Percentiles rank a stretch among this genome's conserved stretches.
Conservation (phyloP, 2,797 vertebrate species). For the Linurgus olivaceus region DNA sequence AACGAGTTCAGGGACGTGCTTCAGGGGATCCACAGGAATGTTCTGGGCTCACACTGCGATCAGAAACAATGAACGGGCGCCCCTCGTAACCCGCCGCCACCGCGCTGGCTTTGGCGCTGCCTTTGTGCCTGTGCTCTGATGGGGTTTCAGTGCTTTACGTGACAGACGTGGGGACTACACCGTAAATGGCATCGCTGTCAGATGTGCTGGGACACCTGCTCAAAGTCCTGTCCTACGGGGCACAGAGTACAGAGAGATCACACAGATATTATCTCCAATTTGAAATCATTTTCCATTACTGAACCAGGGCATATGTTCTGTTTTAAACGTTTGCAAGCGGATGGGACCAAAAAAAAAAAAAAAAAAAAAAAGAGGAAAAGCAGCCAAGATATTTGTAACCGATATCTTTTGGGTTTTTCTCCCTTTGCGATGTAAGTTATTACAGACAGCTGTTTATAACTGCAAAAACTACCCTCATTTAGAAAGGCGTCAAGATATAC, state of each 20-base stretch:
- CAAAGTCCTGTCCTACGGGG: accelerated
- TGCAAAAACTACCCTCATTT: background rate
- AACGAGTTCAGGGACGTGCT: background rate
- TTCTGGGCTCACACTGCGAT: accelerated
- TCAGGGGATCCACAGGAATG: accelerated
- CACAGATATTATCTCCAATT: accelerated
- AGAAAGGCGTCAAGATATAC: background rate
- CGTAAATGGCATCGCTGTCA: accelerated
- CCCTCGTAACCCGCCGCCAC: accelerated
- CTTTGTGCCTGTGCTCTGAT: accelerated
- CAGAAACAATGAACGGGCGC: accelerated
- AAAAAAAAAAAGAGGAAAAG: background rate
- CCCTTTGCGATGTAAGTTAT: background rate
- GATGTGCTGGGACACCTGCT: background rate
- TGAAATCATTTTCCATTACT: background rate
- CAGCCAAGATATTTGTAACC: background rate
- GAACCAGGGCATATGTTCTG: background rate
- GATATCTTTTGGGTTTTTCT: background rate
- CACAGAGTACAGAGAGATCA: no score
- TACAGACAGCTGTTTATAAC: background rate
- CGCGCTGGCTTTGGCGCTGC: no score
- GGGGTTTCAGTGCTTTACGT: accelerated
- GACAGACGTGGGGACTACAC: background rate
- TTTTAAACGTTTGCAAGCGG: background rate
- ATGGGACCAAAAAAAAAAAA: background rate